Evolutionary conservation across 2,888 invertebrate species (phyloP).

Genomic region (Scaptomyza caliginosa): DNA sequence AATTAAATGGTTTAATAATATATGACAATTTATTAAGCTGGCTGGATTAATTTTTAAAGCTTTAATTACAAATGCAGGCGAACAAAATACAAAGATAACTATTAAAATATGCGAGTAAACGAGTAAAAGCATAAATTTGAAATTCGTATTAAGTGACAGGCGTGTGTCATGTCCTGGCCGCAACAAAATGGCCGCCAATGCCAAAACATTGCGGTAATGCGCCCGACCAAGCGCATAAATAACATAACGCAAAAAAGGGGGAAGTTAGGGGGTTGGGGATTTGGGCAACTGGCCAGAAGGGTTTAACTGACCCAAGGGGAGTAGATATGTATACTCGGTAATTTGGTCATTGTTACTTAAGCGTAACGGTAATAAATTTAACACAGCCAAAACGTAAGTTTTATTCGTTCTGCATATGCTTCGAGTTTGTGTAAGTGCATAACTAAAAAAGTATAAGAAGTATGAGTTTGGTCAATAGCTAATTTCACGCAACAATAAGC

Average conservation of each 20-base stretch:
- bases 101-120: slow-evolving; percentile 16
- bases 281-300: slow-evolving; percentile 16
- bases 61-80: background rate
- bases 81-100: background rate
- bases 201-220: slow-evolving; percentile 74
- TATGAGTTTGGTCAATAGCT: slow-evolving; percentile 65
- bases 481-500: slow-evolving; percentile 68
- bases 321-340: background rate
- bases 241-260: slow-evolving; percentile 13
- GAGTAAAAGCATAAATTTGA: slow-evolving; percentile 29
- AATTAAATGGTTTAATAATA: slow-evolving; percentile 45
- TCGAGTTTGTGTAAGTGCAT: slow-evolving; percentile 10
- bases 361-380: slow-evolving; percentile 72
- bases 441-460: slow-evolving; percentile 34
- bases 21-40: slow-evolving; percentile 25
- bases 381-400: slow-evolving; percentile 51
- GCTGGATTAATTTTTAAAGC: slow-evolving; percentile 21
- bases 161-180: slow-evolving; percentile 65
- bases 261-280: background rate
- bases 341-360: slow-evolving; percentile 47
- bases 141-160: slow-evolving; percentile 57
- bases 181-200: slow-evolving; percentile 73
- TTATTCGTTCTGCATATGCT: slow-evolving; percentile 33
- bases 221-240: slow-evolving; percentile 51
- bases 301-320: slow-evolving; percentile 19